phyloP scores from a whole-genome alignment of 2,888 invertebrate species.

The Agonopterix alstromeriana region DNA sequence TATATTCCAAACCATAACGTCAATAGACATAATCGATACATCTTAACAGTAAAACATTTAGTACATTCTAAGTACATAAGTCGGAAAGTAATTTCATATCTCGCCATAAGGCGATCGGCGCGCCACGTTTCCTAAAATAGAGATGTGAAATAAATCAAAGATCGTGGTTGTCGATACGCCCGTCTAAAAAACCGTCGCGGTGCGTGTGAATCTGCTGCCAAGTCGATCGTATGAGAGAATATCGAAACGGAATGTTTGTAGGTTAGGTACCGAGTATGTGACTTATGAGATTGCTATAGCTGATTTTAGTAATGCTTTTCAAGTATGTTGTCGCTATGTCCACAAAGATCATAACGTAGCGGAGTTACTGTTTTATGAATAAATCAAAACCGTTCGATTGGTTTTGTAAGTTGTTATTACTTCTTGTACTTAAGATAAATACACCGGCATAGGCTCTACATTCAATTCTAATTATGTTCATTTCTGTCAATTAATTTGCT shows the following conservation, averaged over 20 bases:
- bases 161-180: constrained; percentile 53
- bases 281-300: constrained; percentile 34
- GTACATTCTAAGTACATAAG: constrained; percentile 46
- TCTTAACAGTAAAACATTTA: constrained; percentile 28
- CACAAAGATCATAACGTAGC: constrained; percentile 15
- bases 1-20: no score
- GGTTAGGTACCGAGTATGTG: constrained; percentile 28
- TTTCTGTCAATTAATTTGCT: no score
- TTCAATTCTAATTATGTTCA: no score
- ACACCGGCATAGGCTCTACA: no score
- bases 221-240: constrained; percentile 58
- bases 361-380: constrained; percentile 9
- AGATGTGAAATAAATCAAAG: constrained; percentile 72
- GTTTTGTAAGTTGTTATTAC: neutral
- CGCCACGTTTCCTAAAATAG: constrained; percentile 72
- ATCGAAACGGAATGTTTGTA: constrained; percentile 12
- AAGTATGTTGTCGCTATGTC: constrained; percentile 19
- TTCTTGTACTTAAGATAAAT: no score
- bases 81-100: constrained; percentile 64
- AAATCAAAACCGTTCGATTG: neutral
- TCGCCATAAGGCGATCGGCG: constrained; percentile 54
- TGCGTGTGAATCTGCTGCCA: constrained; percentile 68
- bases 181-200: constrained; percentile 47
- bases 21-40: constrained; percentile 17
- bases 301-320: constrained; percentile 35